A percentile compares a stretch with the other conserved stretches of the same genome.
Evolutionary conservation across 1,140 invertebrate genomes (phyloP).

Genomic region (Cydia strobilella): DNA sequence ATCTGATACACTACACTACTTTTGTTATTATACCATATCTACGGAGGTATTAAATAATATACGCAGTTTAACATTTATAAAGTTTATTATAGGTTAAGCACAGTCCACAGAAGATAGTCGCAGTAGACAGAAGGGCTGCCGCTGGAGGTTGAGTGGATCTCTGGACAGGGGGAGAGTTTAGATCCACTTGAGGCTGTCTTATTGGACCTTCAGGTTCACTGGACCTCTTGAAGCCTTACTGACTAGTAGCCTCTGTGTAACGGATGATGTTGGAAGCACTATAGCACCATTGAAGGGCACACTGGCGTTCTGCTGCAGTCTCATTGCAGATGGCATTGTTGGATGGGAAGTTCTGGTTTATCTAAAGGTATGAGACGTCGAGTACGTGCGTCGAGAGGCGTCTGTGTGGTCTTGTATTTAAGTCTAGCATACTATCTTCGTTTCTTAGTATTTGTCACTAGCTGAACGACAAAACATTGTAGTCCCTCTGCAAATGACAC

Average conservation of each 20-base stretch:
- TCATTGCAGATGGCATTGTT: constrained; percentile 72
- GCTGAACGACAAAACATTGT: no score
- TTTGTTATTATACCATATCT: no score
- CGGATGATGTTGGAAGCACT: constrained; percentile 47
- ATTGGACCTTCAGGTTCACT: constrained; percentile 61
- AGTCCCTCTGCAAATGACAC: no score
- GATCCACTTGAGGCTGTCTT: constrained; percentile 59
- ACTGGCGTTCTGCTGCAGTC: constrained; percentile 61
- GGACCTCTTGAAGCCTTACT: constrained; percentile 64
- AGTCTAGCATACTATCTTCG: no score
- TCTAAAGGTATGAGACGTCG: constrained; percentile 70
- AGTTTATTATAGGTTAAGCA: no score
- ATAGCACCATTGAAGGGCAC: constrained; percentile 61
- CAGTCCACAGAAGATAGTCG: no score
- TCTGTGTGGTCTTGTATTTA: no score
- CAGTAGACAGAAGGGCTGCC: constrained; percentile 36
- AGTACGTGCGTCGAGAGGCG: no score
- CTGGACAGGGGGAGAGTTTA: constrained; percentile 32
- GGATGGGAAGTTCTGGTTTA: constrained; percentile 69
- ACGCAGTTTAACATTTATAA: no score
- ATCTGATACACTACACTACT: no score
- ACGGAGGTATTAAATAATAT: no score
- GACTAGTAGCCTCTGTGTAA: constrained; percentile 58
- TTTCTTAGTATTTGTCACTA: no score
- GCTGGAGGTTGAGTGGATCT: constrained; percentile 38